These are phyloP conservation scores for Uloborus plumipes DNA, from an alignment of 2,888 invertebrate genomes.

Conservation along the genomic window DNA sequence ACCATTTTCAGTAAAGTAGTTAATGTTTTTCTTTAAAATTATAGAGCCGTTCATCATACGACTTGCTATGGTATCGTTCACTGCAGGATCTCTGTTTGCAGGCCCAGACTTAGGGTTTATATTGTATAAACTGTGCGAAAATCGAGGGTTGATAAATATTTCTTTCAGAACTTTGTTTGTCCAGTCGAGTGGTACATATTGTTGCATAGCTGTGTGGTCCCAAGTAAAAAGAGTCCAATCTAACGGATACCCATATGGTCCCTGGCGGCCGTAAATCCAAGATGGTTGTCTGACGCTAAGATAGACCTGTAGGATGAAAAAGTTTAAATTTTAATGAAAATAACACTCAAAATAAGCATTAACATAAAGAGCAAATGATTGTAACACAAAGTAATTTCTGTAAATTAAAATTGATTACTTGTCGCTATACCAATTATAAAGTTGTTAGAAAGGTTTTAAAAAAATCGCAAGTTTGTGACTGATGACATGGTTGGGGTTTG, in stretches of 20 bases:
- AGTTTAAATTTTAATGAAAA: not conserved
- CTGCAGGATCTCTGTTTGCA: constrained; percentile 67
- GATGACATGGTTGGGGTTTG: no score
- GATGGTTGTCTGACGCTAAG: constrained; percentile 32
- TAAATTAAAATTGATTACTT: no score
- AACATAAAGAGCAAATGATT: not conserved
- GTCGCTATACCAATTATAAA: no score
- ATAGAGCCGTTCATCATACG: constrained; percentile 71
- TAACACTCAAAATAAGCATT: not conserved
- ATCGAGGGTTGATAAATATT: constrained; percentile 67
- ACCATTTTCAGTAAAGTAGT: constrained; percentile 67
- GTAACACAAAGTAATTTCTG: no score
- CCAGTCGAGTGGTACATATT: not conserved
- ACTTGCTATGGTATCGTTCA: constrained; percentile 72
- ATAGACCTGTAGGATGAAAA: constrained; percentile 15
- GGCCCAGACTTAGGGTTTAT: constrained; percentile 70
- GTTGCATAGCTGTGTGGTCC: constrained; percentile 1
- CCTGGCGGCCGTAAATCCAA: constrained; percentile 33
- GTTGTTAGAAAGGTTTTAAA: no score
- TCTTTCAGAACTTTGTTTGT: not conserved
- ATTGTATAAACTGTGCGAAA: constrained; percentile 71
- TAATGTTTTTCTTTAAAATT: constrained; percentile 69
- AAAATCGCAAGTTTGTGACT: no score
- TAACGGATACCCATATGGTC: constrained; percentile 26
- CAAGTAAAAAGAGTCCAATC: constrained; percentile 21